Conservation (phyloP, 2,113 vertebrate genomes). For the Anguilla japonica region DNA sequence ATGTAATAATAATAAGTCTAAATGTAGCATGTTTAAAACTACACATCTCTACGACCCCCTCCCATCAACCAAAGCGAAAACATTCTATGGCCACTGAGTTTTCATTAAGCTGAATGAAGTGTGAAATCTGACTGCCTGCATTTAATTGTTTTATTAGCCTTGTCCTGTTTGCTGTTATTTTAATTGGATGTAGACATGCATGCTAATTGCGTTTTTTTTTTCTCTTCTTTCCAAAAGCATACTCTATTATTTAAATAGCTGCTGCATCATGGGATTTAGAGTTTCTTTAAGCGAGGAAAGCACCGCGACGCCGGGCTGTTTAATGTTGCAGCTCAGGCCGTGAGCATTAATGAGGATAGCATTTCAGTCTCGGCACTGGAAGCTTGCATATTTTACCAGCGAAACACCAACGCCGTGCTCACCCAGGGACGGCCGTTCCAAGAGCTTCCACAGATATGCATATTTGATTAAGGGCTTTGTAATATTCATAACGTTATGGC, state of each 20-base stretch:
- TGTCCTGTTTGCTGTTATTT: conserved; percentile 34
- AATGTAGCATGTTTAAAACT: neutral
- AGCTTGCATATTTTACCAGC: conserved; percentile 11
- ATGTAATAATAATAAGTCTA: neutral
- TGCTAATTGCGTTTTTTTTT: conserved; percentile 11
- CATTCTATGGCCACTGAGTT: neutral
- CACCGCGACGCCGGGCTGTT: conserved; percentile 34
- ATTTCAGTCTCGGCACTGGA: conserved; percentile 38
- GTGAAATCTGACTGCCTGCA: conserved; percentile 25
- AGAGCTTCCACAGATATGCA: conserved; percentile 43
- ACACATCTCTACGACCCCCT: neutral
- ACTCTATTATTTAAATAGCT: conserved; percentile 21
- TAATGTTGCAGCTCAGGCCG: conserved; percentile 44
- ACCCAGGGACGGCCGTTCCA: conserved; percentile 2
- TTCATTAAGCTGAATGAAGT: conserved; percentile 27
- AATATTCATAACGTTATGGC: conserved; percentile 52
- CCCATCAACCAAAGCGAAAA: neutral
- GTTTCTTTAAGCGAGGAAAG: conserved; percentile 38
- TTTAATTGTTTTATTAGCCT: conserved; percentile 41
- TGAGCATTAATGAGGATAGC: conserved; percentile 41
- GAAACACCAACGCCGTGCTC: neutral
- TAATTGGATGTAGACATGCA: conserved; percentile 20
- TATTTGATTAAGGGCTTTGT: conserved; percentile 52
- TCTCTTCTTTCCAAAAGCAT: neutral
- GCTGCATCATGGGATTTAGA: conserved; percentile 34